phyloP scores from a whole-genome alignment of 1,140 invertebrate genomes.

The Plodia interpunctella region DNA sequence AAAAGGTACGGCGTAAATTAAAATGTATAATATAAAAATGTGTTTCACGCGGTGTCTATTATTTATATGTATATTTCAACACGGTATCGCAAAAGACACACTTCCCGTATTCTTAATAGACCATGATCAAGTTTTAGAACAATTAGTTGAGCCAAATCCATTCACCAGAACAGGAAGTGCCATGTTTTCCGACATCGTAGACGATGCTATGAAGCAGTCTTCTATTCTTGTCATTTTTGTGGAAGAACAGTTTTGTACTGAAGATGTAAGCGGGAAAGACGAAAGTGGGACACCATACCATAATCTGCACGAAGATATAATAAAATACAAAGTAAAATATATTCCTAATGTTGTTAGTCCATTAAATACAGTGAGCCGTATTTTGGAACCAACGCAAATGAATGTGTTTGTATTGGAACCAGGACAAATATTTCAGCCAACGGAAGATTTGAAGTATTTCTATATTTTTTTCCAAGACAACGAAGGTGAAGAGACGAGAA shows the following conservation, averaged over 20 bases:
- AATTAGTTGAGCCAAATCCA: slow-evolving; percentile 34
- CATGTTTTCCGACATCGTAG: slow-evolving; percentile 37
- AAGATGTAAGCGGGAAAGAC: slow-evolving; percentile 47
- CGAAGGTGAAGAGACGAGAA: slow-evolving; percentile 26
- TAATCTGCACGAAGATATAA: slow-evolving; percentile 33
- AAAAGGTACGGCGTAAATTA: too few species aligned
- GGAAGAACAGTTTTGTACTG: slow-evolving; percentile 44
- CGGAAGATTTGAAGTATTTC: slow-evolving; percentile 35
- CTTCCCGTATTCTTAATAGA: slow-evolving; percentile 46
- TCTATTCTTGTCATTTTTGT: slow-evolving; percentile 47
- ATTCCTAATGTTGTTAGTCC: slow-evolving; percentile 42
- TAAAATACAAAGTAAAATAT: slow-evolving; percentile 35
- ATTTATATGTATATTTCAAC: not conserved
- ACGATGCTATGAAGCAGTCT: slow-evolving; percentile 33
- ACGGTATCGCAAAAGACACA: slow-evolving; percentile 13
- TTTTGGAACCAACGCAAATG: slow-evolving; percentile 29
- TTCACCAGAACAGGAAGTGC: slow-evolving; percentile 32
- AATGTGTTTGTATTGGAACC: slow-evolving; percentile 39
- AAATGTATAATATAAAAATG: slow-evolving; percentile 2
- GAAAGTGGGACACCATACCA: slow-evolving; percentile 37
- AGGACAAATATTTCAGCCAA: slow-evolving; percentile 34
- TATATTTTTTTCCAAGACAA: slow-evolving; percentile 51
- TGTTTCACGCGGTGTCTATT: too few species aligned
- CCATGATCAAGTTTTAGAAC: slow-evolving; percentile 27
- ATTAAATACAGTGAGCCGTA: slow-evolving; percentile 32